Conservation (phyloP, 2,888 invertebrate species). For the Urechis unicinctus region DNA sequence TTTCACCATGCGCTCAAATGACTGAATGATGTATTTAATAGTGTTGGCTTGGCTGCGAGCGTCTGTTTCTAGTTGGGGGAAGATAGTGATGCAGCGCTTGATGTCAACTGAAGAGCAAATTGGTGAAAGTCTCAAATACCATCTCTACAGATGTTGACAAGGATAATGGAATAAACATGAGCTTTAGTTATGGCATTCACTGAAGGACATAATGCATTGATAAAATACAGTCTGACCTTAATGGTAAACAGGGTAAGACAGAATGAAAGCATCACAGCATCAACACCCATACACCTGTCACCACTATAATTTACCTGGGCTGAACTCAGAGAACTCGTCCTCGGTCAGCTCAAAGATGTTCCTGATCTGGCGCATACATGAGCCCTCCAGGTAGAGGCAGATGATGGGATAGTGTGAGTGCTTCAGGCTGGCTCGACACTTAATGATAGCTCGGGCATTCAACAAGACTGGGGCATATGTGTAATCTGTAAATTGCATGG, state of each 20-base stretch:
- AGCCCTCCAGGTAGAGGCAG: slow-evolving; percentile 22
- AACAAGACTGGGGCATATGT: slow-evolving; percentile 22
- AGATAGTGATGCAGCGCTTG: slow-evolving; percentile 22
- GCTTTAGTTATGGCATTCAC: too few relatives aligned
- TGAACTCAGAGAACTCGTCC: slow-evolving; percentile 17
- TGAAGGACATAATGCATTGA: too few relatives aligned
- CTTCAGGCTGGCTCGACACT: slow-evolving; percentile 20
- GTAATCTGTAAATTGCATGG: slow-evolving; percentile 13
- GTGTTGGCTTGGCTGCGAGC: neutral
- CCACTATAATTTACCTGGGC: slow-evolving; percentile 12
- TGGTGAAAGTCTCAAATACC: neutral
- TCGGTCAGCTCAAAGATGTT: slow-evolving; percentile 18
- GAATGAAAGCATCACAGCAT: too few relatives aligned
- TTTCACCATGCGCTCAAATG: slow-evolving; percentile 15
- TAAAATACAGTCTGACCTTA: too few relatives aligned
- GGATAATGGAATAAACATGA: too few relatives aligned
- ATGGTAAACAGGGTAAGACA: too few relatives aligned
- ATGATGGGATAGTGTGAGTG: slow-evolving; percentile 16
- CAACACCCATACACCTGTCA: too few relatives aligned
- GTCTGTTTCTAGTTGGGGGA: slow-evolving; percentile 15
- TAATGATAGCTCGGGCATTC: slow-evolving; percentile 23
- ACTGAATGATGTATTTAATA: slow-evolving; percentile 8
- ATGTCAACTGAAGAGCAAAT: slow-evolving; percentile 17
- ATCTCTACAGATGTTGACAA: too few relatives aligned
- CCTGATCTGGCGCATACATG: slow-evolving; percentile 24